Conservation (phyloP, 2,113 vertebrate genomes). For the Gymnocephalus cernua region DNA sequence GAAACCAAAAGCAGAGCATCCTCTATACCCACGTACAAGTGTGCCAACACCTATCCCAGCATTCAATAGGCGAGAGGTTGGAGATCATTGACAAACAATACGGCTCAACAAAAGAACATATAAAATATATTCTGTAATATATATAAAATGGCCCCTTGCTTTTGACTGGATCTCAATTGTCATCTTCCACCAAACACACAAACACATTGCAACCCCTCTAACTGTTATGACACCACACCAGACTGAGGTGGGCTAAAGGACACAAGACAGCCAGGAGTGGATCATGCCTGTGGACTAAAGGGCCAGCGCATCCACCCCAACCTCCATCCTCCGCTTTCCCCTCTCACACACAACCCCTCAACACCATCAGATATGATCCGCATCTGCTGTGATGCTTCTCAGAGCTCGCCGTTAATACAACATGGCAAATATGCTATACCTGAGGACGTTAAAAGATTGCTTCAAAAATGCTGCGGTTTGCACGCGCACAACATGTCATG, state of each 20-base stretch:
- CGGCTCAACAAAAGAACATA: neutral
- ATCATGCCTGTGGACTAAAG: conserved; percentile 23
- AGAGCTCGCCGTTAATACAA: conserved; percentile 7
- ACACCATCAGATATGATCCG: conserved; percentile 2
- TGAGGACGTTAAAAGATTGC: conserved; percentile 45
- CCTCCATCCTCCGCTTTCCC: conserved; percentile 19
- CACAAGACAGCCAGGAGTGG: conserved; percentile 20
- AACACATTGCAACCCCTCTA: conserved; percentile 29
- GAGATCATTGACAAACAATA: neutral
- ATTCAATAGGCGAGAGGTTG: neutral
- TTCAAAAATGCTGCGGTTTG: conserved; percentile 31
- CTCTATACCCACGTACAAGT: neutral
- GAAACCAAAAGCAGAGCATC: neutral
- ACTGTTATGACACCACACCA: conserved; percentile 49
- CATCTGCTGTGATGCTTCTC: conserved; percentile 8
- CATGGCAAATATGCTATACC: conserved; percentile 51
- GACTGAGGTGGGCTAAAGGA: conserved; percentile 37
- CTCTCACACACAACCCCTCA: neutral
- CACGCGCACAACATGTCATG: conserved; percentile 43
- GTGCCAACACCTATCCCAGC: neutral
- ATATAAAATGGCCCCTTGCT: neutral
- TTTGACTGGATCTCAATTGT: conserved; percentile 30
- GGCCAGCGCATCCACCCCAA: neutral
- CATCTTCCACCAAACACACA: conserved; percentile 18
- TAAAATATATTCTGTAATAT: neutral